These are phyloP conservation scores for Eospalax fontanierii DNA, from an alignment of 2,797 vertebrate species.

Conservation along the genomic window DNA sequence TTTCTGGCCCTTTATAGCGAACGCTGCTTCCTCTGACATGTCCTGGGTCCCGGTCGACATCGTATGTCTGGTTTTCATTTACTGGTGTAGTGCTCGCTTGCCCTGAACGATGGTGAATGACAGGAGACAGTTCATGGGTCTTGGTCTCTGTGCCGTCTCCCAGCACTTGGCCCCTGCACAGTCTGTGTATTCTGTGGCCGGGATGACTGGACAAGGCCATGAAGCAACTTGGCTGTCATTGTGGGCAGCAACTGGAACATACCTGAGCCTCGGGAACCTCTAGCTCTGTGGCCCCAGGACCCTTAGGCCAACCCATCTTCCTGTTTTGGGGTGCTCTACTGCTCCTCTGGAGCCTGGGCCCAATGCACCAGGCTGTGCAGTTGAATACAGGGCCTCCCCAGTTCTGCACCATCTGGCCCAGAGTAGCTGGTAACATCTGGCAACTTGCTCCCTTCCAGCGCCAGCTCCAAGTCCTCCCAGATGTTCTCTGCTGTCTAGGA, in stretches of 20 bases:
- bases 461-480: not conserved
- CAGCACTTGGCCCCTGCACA: not conserved
- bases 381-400: not conserved
- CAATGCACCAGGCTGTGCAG: not conserved
- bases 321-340: not conserved
- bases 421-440: conserved; percentile 74
- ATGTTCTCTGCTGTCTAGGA: not conserved
- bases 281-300: not conserved
- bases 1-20: not conserved
- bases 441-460: not conserved
- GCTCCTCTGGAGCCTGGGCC: not conserved
- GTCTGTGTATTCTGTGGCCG: fast-evolving
- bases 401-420: conserved; percentile 73
- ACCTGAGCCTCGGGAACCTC: not conserved
- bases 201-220: not conserved
- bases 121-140: not conserved
- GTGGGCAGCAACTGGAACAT: not conserved
- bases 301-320: not conserved
- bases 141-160: not conserved
- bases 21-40: not conserved
- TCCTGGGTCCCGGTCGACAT: not conserved
- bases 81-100: not conserved
- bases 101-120: not conserved
- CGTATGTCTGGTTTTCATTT: not conserved
- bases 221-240: not conserved